These are phyloP conservation scores for Poecilia latipinna DNA, from an alignment of 2,113 vertebrate species.

Conservation along the genomic window DNA sequence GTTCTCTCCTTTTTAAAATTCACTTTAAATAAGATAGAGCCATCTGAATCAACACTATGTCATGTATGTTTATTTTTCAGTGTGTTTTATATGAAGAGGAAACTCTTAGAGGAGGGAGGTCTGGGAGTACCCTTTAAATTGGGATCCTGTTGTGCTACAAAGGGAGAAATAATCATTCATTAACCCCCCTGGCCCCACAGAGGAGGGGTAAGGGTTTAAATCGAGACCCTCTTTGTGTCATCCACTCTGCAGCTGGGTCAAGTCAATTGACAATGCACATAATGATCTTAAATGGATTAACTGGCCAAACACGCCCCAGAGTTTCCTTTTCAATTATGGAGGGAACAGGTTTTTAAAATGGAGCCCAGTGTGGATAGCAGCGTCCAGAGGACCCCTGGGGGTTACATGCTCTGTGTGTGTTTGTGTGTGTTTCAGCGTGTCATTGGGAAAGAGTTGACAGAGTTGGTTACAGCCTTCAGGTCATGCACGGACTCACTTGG, in stretches of 20 bases:
- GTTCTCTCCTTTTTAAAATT: background rate
- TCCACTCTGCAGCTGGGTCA: slow-evolving; percentile 77
- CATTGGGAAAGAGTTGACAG: background rate
- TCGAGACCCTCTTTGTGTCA: slow-evolving; percentile 66
- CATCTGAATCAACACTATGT: slow-evolving; percentile 21
- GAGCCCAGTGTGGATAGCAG: slow-evolving; percentile 32
- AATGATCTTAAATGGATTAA: slow-evolving; percentile 86
- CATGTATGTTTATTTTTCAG: slow-evolving; percentile 5
- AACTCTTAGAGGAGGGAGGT: slow-evolving; percentile 6
- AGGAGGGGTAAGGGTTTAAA: slow-evolving; percentile 30
- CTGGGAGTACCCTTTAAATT: slow-evolving; percentile 59
- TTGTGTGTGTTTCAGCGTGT: slow-evolving; percentile 20
- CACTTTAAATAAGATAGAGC: slow-evolving; percentile 7
- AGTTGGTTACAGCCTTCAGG: slow-evolving; percentile 27
- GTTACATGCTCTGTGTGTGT: slow-evolving; percentile 29
- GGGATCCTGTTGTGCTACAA: slow-evolving; percentile 78
- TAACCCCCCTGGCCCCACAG: slow-evolving; percentile 76
- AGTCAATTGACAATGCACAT: slow-evolving; percentile 76
- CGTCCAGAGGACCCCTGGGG: slow-evolving; percentile 43
- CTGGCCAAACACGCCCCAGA: slow-evolving; percentile 72
- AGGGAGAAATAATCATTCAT: slow-evolving; percentile 87
- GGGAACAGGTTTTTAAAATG: slow-evolving; percentile 61
- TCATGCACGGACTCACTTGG: slow-evolving; percentile 22
- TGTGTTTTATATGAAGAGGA: slow-evolving; percentile 3
- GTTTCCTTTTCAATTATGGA: slow-evolving; percentile 84